Base-by-base conservation (phyloP, 2,888 invertebrate genomes). In the Ectemnius cavifrons region DNA sequence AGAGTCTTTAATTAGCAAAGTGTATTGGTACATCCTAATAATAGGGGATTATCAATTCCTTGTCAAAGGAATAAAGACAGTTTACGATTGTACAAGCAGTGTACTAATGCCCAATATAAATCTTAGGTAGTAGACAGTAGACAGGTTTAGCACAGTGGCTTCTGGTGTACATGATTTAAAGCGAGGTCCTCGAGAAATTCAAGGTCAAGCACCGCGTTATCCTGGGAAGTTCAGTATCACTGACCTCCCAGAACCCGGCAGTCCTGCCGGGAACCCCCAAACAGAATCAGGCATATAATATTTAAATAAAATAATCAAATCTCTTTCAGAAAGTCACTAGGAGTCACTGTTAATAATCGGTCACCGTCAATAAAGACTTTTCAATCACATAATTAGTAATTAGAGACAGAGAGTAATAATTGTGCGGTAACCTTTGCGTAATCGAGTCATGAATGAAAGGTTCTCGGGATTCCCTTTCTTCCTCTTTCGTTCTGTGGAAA, bases 361-460 rank as follows among this genome's bases (percentile, higher is more conserved):
- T n/a, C 23, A 23, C 23, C 23, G 23, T 0, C 3, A 23, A 23
- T 2, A 23, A 2, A 23, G 23, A 23, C 2, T 23, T 2, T 23
- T 23, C 23, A 23, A 23, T 23, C 0, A 2, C 23, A 23, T 23
- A 3, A 23, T 23, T 37, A 37, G 11, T 37, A 37, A 37, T 37
- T 37, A 37, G 37, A 8, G 37, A 2, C 37, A 23, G 23, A 23
- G 37, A 37, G 37, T 11, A 11, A 37, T 47, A 23, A 27, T 27
- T 47, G 63, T 61, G 28, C 58, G 52, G 71, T 67, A 71, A 67
- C 68, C 65, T 67, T 71, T 63, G 58, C 75, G 75, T 66, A 75
- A 75, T 66, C 62, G 63, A 59, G 56, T 63, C 65, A 68, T 75
- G 76, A 75, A 77, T 72, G 76, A 72, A 72, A 77, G 75, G 72